These are phyloP conservation scores for Ciconia boyciana DNA, from an alignment of 2,113 vertebrate genomes.

Conservation along the genomic window DNA sequence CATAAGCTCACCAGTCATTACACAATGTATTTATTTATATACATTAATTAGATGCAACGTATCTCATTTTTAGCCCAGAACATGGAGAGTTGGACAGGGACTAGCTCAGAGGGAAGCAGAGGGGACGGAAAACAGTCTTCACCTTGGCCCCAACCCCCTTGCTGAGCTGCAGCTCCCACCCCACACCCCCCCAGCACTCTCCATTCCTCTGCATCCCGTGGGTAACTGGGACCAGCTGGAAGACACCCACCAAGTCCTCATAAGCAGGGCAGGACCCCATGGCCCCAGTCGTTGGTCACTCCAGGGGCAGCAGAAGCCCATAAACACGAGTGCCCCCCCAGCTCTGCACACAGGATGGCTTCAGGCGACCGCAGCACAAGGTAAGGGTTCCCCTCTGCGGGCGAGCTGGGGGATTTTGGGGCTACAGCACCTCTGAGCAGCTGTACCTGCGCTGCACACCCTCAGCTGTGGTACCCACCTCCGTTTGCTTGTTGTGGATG, in stretches of 20 bases:
- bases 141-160: accelerated
- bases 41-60: neutral
- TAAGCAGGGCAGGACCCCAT: neutral
- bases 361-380: accelerated
- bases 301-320: neutral
- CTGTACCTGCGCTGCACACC: neutral
- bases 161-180: neutral
- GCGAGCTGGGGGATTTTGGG: accelerated
- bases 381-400: neutral
- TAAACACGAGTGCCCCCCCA: neutral
- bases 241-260: neutral
- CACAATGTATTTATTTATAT: neutral
- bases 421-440: accelerated
- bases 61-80: neutral
- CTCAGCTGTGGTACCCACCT: neutral
- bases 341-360: accelerated
- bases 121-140: neutral
- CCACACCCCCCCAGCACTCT: too few relatives aligned
- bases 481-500: too few relatives aligned
- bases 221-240: neutral
- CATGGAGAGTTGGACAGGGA: neutral
- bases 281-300: accelerated
- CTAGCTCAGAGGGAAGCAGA: neutral
- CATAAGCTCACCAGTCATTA: neutral
- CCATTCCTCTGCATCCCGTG: accelerated